Evolutionary conservation across 1,140 invertebrate species (phyloP), one percentile per base, ranked within the genome.

Genomic region (Drosophila burlai): DNA sequence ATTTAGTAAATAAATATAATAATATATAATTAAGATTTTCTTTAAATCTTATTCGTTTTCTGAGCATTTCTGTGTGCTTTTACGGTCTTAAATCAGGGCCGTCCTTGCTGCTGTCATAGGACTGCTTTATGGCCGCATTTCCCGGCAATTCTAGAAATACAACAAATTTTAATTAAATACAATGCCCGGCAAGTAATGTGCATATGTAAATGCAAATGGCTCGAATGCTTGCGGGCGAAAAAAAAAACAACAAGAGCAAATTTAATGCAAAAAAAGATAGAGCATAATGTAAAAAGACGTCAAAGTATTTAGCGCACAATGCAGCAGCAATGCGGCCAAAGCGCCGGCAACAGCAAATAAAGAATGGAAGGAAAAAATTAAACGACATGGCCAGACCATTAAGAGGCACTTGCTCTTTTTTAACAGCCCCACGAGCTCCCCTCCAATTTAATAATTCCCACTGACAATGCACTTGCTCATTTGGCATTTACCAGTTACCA

Each of bases 91-190:
- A 75, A 74, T 75, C 69, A 74, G 57, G 29, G 31, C 38, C 40
- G 50, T 49, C 60, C 58, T 38, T 72, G 62, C 46, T 16, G 52
- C 61, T 50, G 43, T 54, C 63, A 49, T 76, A 58, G 47, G 31
- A 60, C 71, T 84, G 77, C 63, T 76, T 79, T 83, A 83, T 83
- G 81, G 63, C 52, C 69, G 52, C 63, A 76, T 67, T 85, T 85
- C 52, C 78, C 68, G 61, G 65, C 64, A 55, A 89, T 76, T 74
- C 86, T 66, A 72, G 68, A 58, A 81, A 74, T 75, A 75, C 81
- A 87, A 64, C 82, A 80, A 90, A 89, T 81, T 87, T 89, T 90
- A 90, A 87, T 87, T 89, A 87, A 81, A 83, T 81, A 58, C 72
- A 74, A 74, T 65, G 57, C 59, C 62, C 66, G 76, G 82, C 66